Base-by-base conservation (phyloP, 2,113 vertebrate species). In the Seriola quinqueradiata region DNA sequence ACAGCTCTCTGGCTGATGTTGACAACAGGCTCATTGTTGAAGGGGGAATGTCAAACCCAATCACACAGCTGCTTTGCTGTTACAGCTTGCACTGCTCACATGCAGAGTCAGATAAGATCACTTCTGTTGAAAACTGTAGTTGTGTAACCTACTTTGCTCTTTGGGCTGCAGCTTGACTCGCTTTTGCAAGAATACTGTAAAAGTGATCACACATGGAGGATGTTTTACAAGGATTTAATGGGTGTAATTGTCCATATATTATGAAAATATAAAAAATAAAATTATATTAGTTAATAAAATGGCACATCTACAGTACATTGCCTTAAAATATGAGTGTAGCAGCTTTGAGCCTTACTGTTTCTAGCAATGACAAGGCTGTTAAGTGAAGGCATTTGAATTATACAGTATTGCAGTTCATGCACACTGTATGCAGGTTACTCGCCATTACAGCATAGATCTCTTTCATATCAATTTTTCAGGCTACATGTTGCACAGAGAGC, bases 11-110 rank as follows among this genome's bases (percentile, higher is more conserved):
- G 75, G 84, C 59, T 77, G 57, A 79, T 77, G 84, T 84, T 89
- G 90, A 91, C 93, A 93, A 91, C 75, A 90, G 79, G 72, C 54
- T 90, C 70, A 81, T 87, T 93, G 89, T 90, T 84, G 44, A 82
- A 66, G 74, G 52, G 69, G 70, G 81, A 78, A 84, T 75, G 85
- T 86, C 81, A 90, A 79, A 92, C 60, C 84, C 82, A 85, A 84
- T 86, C 89, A 77, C 77, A 87, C 85, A 91, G 88, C 89, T 92
- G 86, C 87, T 84, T 59, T 85, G 75, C 69, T 87, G 80, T 81
- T 78, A 65, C 69, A 66, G 85, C 79, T 63, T 54, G 68, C 61
- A 28, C 79, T 58, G 75, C 86, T 92, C 84, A 87, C 91, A 81
- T 76, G 81, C 79, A 89, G 82, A 28, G 21, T 68, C 59, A 86